A percentile compares a stretch with the other conserved stretches of the same genome.
phyloP scores from a whole-genome alignment of 2,888 invertebrate species.

The Dasypogon diadema region DNA sequence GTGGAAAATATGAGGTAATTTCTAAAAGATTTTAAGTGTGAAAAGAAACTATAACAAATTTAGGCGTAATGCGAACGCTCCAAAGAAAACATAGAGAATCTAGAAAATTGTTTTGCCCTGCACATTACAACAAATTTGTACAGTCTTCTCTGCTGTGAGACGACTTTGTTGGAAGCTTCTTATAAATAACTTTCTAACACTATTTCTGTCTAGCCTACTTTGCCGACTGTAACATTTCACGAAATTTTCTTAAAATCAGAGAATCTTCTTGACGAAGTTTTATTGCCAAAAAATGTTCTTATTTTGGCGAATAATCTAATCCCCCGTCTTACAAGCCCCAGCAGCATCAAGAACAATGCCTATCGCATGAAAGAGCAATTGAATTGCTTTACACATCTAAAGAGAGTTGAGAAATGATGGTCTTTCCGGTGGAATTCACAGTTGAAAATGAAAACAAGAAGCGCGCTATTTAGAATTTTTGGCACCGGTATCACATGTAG shows the following conservation, averaged over 20 bases:
- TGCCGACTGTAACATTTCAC: neutral
- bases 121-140: too few species aligned
- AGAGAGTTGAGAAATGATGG: conserved; percentile 2
- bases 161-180: too few species aligned
- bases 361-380: neutral
- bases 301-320: neutral
- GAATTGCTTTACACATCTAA: neutral
- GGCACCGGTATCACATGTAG: conserved; percentile 10
- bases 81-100: too few species aligned
- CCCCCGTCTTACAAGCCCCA: neutral
- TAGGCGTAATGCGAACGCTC: too few species aligned
- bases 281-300: neutral
- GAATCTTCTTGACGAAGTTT: neutral
- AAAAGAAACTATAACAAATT: too few species aligned
- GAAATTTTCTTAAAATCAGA: conserved; percentile 29
- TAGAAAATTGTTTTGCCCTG: too few species aligned
- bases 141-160: too few species aligned
- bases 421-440: neutral
- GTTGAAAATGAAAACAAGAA: conserved; percentile 23
- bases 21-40: too few species aligned
- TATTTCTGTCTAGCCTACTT: too few species aligned
- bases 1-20: too few species aligned
- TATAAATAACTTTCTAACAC: too few species aligned
- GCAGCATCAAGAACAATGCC: neutral
- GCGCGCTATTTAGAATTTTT: conserved; percentile 34